Evolutionary conservation across 2,797 vertebrate genomes (phyloP), one percentile per base, ranked within the genome.

Genomic region (Alauda arvensis): DNA sequence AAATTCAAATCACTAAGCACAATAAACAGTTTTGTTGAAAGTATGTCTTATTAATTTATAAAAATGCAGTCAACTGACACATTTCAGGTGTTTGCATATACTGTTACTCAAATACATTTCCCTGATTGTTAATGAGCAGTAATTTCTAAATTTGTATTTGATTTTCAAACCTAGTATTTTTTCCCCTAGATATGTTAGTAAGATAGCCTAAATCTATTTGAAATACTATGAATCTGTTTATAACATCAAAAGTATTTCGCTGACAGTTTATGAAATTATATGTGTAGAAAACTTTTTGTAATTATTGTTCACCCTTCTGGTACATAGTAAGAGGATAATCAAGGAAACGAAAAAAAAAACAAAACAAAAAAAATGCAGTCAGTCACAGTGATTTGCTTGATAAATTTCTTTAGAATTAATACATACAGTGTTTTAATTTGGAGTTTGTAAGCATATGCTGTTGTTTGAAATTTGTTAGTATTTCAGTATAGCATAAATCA

Each of bases 381-480:
- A 71, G 46, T 74, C 39, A 39, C 76, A 91, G 59, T 45, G 29
- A 89, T 56, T 78, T 76, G 4, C 37, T 75, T 71, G 34, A 89
- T 87, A 71, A 71, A 59, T 68, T 39, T 61, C 28, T 77, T 59
- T 77, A 52, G 62, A 83, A 78, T 14, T 69, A 83, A 82, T 78
- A 6, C 4, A 34, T 43, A 70, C 14, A 63, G 34, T 77, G 39
- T 71, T 93, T 80, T 79, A 89, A 83, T 87, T 72, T 83, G 19
- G 57, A 70, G 5, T 63, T 70, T 89, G 46, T 75, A 87, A 93
- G 18, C 53, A 68, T 78, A 79, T 53, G 33, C 8, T 92, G 34
- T 83, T 51, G 80, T 87, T 85, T 86, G 31, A 61, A 81, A 77
- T 93, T 72, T 91, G 11, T 66, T 91, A 66, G 4, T 74, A 65